Evolutionary conservation across 1,140 invertebrate species (phyloP), one percentile per base, ranked within the genome.

Genomic region (Lepidurus apus): DNA sequence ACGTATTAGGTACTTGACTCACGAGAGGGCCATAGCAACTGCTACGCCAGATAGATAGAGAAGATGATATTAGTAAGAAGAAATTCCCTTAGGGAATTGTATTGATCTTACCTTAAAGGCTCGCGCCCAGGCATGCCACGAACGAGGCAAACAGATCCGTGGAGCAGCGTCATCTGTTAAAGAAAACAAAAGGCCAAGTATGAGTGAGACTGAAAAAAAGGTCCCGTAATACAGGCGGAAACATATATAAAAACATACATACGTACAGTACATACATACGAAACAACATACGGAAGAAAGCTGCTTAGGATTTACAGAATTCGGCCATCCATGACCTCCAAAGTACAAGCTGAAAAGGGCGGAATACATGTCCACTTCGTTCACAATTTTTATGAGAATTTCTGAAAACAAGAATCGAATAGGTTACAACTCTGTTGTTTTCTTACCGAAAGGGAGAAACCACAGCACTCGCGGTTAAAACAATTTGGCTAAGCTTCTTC

Each of bases 121-220:
- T 26, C 26, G 26, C 26, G 26, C 26, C 26, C 26, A 26, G 26
- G 26, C 26, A 26, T 26, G 26, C 26, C 26, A 47, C 45, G 45
- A 47, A 1, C 45, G 45, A 47, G 45, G 45, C 45, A 3, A 47
- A 47, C 0, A 47, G 45, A 47, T 47, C 45, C 45, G 45, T 47
- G n/a, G 45, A 47, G 45, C 45, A 47, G 45, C 45, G 45, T 47
- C 45, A 47, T 47, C 45, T 47, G 45, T 47, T 47, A 47, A 47
- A 47, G 45, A 47, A 47, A 47, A 47, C 45, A 47, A 47, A 47
- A 47, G 45, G 1, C 1, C 45, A 47, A 47, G 1, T 47, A 3
- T 1, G 45, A 47, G 45, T 47, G 45, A 47, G 45, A 47, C 45
- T 47, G 45, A 47, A 47, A 47, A 47, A 47, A 47, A 47, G 45